Conservation (phyloP, 2,888 invertebrate species). For the Ametastegia equiseti region DNA sequence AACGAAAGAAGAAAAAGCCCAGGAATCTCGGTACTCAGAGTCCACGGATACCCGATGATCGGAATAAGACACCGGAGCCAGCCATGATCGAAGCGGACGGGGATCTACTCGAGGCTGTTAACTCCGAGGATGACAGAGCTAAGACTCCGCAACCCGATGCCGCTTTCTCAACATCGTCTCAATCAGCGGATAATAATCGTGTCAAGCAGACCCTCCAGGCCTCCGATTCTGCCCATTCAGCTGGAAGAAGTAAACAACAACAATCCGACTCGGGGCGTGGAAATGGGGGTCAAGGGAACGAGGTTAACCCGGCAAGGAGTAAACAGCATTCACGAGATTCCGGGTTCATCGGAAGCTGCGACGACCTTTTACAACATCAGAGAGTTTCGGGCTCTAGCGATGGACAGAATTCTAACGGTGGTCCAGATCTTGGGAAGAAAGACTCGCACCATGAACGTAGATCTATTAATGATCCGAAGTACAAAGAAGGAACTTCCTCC, state of each 20-base stretch:
- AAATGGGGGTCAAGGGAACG: slow-evolving; percentile 56
- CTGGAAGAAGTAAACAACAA: slow-evolving; percentile 50
- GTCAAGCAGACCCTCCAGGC: slow-evolving; percentile 21
- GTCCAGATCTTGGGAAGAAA: slow-evolving; percentile 53
- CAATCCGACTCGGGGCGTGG: slow-evolving; percentile 60
- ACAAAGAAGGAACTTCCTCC: slow-evolving; percentile 48
- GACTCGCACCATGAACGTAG: slow-evolving; percentile 44
- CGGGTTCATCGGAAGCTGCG: slow-evolving; percentile 93
- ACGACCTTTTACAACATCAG: slow-evolving; percentile 86
- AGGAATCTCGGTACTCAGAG: slow-evolving; percentile 74
- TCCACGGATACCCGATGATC: slow-evolving; percentile 78
- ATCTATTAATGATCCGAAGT: slow-evolving; percentile 19
- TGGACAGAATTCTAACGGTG: slow-evolving; percentile 51
- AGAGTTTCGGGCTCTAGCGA: slow-evolving; percentile 65
- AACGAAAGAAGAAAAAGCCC: slow-evolving; percentile 87
- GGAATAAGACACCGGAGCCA: slow-evolving; percentile 82
- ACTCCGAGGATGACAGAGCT: slow-evolving; percentile 80
- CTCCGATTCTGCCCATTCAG: slow-evolving; percentile 48
- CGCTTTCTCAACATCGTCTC: slow-evolving; percentile 39
- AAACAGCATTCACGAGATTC: slow-evolving; percentile 92
- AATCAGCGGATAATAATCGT: neutral
- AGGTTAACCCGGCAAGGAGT: slow-evolving; percentile 76
- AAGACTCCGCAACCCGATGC: slow-evolving; percentile 83
- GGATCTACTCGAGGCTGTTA: slow-evolving; percentile 77
- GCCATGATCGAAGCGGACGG: slow-evolving; percentile 79